These are phyloP conservation scores for Psittacus erithacus DNA, from an alignment of 2,113 vertebrate genomes.

Conservation along the genomic window DNA sequence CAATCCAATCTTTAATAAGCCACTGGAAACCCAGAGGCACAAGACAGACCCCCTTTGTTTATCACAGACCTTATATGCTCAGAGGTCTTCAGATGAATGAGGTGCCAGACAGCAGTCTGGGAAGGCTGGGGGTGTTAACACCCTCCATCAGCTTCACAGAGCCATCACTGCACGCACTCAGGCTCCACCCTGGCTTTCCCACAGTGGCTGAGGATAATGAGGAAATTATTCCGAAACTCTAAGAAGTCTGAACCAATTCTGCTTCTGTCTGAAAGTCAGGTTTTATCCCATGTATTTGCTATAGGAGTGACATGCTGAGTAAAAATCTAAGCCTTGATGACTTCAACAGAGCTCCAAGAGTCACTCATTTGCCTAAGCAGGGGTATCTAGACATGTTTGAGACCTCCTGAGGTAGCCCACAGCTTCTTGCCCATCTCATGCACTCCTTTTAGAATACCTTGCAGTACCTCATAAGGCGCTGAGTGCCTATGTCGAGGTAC, in stretches of 20 bases:
- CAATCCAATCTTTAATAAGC: slow-evolving; percentile 59
- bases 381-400: neutral
- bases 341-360: neutral
- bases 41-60: slow-evolving; percentile 58
- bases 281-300: neutral
- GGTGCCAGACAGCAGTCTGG: slow-evolving; percentile 54
- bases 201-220: neutral
- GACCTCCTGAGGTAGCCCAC: neutral
- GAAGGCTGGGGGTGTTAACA: slow-evolving; percentile 26
- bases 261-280: neutral
- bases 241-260: neutral
- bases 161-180: neutral
- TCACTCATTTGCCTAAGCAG: neutral
- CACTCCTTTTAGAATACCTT: neutral
- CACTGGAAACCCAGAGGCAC: slow-evolving; percentile 31
- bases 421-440: neutral
- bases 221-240: neutral
- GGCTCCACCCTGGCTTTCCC: neutral
- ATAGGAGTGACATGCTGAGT: neutral
- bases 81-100: slow-evolving; percentile 64
- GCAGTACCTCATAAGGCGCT: neutral
- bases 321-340: neutral
- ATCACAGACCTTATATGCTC: slow-evolving; percentile 11
- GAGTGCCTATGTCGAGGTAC: neutral
- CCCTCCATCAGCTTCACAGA: slow-evolving; percentile 25